These are phyloP conservation scores for Umimayanthus chanpuru DNA, from an alignment of 92 coral and sea anemone species.

Conservation along the genomic window DNA sequence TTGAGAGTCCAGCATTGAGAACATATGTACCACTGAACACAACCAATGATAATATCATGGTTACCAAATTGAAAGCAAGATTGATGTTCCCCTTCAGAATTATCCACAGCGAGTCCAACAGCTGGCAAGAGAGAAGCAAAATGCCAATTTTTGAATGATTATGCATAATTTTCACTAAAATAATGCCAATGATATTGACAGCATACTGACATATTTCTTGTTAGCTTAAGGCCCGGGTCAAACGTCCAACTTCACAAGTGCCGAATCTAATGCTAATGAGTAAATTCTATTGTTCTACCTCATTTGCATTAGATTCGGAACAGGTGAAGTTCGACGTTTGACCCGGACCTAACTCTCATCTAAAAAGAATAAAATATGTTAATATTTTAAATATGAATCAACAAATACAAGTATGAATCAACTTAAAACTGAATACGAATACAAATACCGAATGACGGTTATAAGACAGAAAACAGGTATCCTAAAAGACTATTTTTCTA, in stretches of 20 bases:
- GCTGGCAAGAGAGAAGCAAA: slow-evolving; percentile 53
- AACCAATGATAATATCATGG: slow-evolving; percentile 85
- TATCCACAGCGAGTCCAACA: slow-evolving; percentile 91
- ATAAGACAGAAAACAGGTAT: too few relatives aligned
- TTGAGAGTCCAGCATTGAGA: slow-evolving; percentile 94
- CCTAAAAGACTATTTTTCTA: too few relatives aligned
- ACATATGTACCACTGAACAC: slow-evolving; percentile 97
- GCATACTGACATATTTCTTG: background rate
- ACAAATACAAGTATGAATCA: background rate
- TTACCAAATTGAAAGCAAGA: slow-evolving; percentile 88
- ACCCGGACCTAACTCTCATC: too few relatives aligned
- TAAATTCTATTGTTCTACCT: too few relatives aligned
- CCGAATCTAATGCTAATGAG: too few relatives aligned
- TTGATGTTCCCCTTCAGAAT: slow-evolving; percentile 90
- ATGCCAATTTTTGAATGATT: background rate
- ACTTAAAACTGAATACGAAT: too few relatives aligned
- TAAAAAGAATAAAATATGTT: too few relatives aligned
- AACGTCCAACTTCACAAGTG: too few relatives aligned
- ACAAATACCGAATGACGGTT: too few relatives aligned
- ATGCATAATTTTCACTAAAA: background rate
- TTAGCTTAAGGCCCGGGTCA: too few relatives aligned
- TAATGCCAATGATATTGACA: background rate
- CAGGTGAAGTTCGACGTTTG: too few relatives aligned
- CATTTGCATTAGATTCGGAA: too few relatives aligned
- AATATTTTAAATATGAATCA: background rate